Base-by-base conservation (phyloP, 2,888 invertebrate genomes). In the Dichetophora obliterata region DNA sequence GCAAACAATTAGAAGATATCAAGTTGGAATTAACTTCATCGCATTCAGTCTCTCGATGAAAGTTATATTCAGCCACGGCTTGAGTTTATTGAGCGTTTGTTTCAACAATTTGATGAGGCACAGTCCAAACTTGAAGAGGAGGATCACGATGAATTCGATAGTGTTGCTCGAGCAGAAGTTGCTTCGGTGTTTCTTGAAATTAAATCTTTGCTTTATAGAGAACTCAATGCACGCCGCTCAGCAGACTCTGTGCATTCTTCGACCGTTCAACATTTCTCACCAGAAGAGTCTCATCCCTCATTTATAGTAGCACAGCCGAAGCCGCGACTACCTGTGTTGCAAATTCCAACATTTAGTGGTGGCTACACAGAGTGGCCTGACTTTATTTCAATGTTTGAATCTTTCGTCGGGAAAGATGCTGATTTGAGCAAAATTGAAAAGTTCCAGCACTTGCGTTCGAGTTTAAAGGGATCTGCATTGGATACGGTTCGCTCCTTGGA, bases 41-140 rank as follows among this genome's bases (percentile, higher is more conserved):
- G 73, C 65, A 22, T 16, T 77, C 52, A 19, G 37, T 37, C 37
- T 5, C 37, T 8, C 6, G 37, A 37, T 37, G 37, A 37, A 37
- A 6, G 37, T 37, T 37, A 37, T 37, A 37, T 37, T 6, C 37
- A 37, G 6, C 6, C 37, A 8, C 37, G 37, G 1, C 37, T 37
- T 37, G 37, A 37, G 37, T 37, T 37, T 37, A 37, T 5, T 37
- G 37, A 37, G 37, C 6, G 3, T 37, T 37, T 37, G 37, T 37
- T 37, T 37, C 37, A 37, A 37, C 37, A 77, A 4, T 77, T 78
- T 27, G 68, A 81, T 22, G 66, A 76, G 27, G 68, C 54, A 22
- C 68, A 72, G 22, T 72, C 70, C 50, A 9, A 5, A 14, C 27
- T 78, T 3, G 77, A 77, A 66, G 75, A 72, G 74, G 52, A 2